Conservation (phyloP, 2,888 invertebrate species). For the Meandrusa payeni region DNA sequence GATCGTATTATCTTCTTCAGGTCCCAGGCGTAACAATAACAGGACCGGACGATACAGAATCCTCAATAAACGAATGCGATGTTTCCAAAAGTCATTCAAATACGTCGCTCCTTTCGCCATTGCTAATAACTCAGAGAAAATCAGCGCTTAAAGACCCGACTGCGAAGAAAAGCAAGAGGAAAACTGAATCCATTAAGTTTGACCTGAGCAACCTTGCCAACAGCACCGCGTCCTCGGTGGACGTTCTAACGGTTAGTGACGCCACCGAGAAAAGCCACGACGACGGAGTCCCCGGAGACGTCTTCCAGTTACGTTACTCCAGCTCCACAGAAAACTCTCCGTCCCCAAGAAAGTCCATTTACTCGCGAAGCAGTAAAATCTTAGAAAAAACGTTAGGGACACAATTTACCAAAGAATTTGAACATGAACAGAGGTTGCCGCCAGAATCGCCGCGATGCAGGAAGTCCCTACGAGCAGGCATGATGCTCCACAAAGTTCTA, state of each 20-base stretch:
- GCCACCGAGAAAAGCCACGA: conserved; percentile 24
- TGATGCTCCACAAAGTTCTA: conserved; percentile 44
- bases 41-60: conserved; percentile 30
- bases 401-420: not conserved
- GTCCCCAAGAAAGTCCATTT: conserved; percentile 45
- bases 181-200: conserved; percentile 66
- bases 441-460: not conserved
- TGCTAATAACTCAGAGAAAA: too few relatives aligned
- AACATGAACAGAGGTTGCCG: not conserved
- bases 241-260: conserved; percentile 31
- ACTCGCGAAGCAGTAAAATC: conserved; percentile 48
- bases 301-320: conserved; percentile 49
- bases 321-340: conserved; percentile 36
- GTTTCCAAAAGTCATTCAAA: too few relatives aligned
- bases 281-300: conserved; percentile 33
- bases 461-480: conserved; percentile 23
- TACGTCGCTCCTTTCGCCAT: conserved; percentile 32
- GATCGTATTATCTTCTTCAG: conserved; percentile 32
- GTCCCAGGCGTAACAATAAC: conserved; percentile 43
- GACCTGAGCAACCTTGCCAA: conserved; percentile 61
- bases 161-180: conserved; percentile 42
- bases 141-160: conserved; percentile 58
- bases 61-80: conserved; percentile 23
- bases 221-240: conserved; percentile 26
- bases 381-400: conserved; percentile 33